Evolutionary conservation across 2,797 vertebrate genomes (phyloP), one percentile per base, ranked within the genome.

Genomic region (Brotula barbata): DNA sequence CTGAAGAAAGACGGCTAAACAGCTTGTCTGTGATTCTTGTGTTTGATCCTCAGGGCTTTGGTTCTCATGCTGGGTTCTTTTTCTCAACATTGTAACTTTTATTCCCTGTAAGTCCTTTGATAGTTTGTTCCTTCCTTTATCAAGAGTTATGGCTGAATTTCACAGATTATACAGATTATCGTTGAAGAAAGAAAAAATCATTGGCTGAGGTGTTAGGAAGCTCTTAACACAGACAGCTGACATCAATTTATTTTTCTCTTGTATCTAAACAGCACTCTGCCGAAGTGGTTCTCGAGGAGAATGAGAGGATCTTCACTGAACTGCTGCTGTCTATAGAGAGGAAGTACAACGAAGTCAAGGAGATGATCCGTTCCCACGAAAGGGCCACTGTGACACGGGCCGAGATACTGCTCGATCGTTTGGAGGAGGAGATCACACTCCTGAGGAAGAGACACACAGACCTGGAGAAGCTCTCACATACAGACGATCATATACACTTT

Each of bases 361-460:
- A 92, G 83, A 88, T 85, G 85, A 73, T 92, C 48, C 70, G 60
- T 46, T 66, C 82, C 21, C 91, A 92, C 0, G 92, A 92, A 71
- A 85, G 39, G 71, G 73, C 61, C 58, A 89, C 86, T 0, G 81
- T 91, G 55, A 85, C 78, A 4, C 84, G 60, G 17, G 85, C 84
- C 0, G 81, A 85, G 20, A 82, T 85, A 17, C 69, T 94, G 52
- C 71, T 93, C 14, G 80, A 83, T 50, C 91, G 91, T 11, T 64
- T 95, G 73, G 92, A 93, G 55, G 90, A 93, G 61, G 94, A 95
- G 82, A 91, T 95, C 52, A 88, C 87, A 1, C 88, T 92, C 48
- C 77, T 96, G 72, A 90, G 53, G 59, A 93, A 90, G 68, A 87
- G 78, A 69, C 93, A 91, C 63, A 61, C 50, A 0, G 82, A 88